Conservation (phyloP, 2,113 vertebrate genomes). For the Varanus komodoensis region DNA sequence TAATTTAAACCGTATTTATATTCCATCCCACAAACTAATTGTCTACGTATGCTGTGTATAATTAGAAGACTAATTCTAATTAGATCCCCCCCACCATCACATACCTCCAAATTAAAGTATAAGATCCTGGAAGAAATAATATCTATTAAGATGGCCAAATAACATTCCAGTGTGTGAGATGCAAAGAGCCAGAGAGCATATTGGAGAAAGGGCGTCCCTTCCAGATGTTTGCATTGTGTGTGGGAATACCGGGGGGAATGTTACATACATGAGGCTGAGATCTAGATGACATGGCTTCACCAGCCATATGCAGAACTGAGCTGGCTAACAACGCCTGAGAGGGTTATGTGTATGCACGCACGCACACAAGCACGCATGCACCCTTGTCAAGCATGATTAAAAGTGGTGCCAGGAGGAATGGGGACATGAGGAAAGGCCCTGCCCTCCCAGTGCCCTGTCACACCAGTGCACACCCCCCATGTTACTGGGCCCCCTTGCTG, state of each 20-base stretch:
- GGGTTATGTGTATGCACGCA: too few species aligned
- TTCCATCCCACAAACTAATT: slow-evolving; percentile 43
- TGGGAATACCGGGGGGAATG: too few species aligned
- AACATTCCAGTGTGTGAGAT: slow-evolving; percentile 9
- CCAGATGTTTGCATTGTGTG: too few species aligned
- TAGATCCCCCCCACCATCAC: neutral
- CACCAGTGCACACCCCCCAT: too few species aligned
- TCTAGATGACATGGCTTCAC: too few species aligned
- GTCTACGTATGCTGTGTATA: slow-evolving; percentile 20
- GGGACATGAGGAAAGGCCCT: neutral
- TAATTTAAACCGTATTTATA: slow-evolving; percentile 42
- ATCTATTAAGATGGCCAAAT: slow-evolving; percentile 11
- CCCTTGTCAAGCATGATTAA: too few species aligned
- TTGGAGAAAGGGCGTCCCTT: neutral
- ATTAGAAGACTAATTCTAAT: slow-evolving; percentile 1
- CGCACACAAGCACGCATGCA: too few species aligned
- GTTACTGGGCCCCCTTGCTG: too few species aligned
- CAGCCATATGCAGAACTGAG: too few species aligned
- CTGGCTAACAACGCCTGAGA: too few species aligned
- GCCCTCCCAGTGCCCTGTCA: neutral
- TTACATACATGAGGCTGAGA: too few species aligned
- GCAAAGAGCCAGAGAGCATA: neutral
- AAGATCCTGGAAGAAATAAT: slow-evolving; percentile 26
- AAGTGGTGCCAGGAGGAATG: too few species aligned
- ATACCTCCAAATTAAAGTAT: neutral